phyloP scores from a whole-genome alignment of 2,113 vertebrate species.

The Pteropus alecto region DNA sequence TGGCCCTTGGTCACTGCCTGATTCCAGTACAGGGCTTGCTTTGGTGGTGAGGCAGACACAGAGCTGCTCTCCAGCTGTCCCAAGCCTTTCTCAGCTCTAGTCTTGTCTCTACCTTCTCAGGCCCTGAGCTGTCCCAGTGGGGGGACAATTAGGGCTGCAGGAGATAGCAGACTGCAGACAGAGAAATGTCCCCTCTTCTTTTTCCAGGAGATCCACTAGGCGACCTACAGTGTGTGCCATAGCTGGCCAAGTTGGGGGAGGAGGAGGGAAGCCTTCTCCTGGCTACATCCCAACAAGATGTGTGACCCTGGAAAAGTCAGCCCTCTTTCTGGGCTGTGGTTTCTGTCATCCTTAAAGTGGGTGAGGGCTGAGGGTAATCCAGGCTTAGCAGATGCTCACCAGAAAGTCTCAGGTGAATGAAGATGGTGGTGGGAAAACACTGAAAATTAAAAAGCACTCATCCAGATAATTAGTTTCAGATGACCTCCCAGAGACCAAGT shows the following conservation, averaged over 20 bases:
- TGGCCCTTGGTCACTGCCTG: slow-evolving; percentile 18
- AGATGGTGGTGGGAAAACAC: slow-evolving; percentile 10
- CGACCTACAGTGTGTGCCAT: background rate
- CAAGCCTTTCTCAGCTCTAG: background rate
- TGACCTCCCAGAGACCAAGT: slow-evolving; percentile 5
- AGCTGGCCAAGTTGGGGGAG: background rate
- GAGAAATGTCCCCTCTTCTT: background rate
- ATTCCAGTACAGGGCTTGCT: background rate
- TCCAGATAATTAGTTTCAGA: background rate
- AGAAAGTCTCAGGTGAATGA: background rate
- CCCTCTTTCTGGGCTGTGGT: background rate
- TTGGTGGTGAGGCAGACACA: background rate
- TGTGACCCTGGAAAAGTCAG: background rate
- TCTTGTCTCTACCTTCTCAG: background rate
- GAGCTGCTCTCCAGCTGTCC: background rate
- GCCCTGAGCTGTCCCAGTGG: background rate
- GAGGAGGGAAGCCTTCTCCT: background rate
- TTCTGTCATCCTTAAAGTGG: background rate
- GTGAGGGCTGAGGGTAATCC: background rate
- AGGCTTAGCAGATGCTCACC: background rate
- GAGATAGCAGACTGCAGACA: background rate
- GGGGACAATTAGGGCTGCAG: background rate
- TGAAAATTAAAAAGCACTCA: slow-evolving; percentile 44
- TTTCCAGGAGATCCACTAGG: background rate
- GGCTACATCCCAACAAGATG: background rate